Conservation (phyloP, 2,797 vertebrate genomes). For the Philypnodon macrostomus region DNA sequence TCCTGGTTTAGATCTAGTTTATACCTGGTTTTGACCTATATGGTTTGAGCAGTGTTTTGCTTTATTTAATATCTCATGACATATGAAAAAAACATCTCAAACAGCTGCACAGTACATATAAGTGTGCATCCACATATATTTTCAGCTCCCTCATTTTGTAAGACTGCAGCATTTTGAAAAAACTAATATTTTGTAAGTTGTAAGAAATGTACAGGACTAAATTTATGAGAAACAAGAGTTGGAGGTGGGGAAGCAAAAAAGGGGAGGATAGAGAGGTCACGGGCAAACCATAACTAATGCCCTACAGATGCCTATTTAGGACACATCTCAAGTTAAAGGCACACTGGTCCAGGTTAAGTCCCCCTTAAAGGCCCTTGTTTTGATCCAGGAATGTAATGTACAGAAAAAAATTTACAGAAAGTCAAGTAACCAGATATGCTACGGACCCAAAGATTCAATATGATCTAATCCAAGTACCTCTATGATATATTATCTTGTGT, state of each 20-base stretch:
- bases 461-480: conserved; percentile 62
- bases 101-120: conserved; percentile 60
- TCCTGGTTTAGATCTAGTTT: too few relatives aligned
- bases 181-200: too few relatives aligned
- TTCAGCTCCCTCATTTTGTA: conserved; percentile 37
- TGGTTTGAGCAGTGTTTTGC: too few relatives aligned
- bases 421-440: conserved; percentile 22
- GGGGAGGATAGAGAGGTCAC: conserved; percentile 25
- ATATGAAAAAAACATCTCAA: conserved; percentile 56
- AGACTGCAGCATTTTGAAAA: conserved; percentile 61
- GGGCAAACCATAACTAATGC: conserved; percentile 58
- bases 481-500: conserved; percentile 65
- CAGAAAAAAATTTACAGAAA: conserved; percentile 20
- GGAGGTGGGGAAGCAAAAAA: conserved; percentile 14
- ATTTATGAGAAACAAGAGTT: conserved; percentile 54
- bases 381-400: conserved; percentile 17
- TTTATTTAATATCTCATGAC: too few relatives aligned
- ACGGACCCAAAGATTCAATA: conserved; percentile 41
- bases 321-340: conserved; percentile 28
- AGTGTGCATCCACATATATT: conserved; percentile 39
- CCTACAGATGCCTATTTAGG: conserved; percentile 50
- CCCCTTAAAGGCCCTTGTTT: too few relatives aligned
- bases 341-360: conserved; percentile 35
- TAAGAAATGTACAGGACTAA: conserved; percentile 49
- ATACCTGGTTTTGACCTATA: too few relatives aligned